Base-by-base conservation (phyloP, 2,797 vertebrate species). In the Eulemur albifrons region DNA sequence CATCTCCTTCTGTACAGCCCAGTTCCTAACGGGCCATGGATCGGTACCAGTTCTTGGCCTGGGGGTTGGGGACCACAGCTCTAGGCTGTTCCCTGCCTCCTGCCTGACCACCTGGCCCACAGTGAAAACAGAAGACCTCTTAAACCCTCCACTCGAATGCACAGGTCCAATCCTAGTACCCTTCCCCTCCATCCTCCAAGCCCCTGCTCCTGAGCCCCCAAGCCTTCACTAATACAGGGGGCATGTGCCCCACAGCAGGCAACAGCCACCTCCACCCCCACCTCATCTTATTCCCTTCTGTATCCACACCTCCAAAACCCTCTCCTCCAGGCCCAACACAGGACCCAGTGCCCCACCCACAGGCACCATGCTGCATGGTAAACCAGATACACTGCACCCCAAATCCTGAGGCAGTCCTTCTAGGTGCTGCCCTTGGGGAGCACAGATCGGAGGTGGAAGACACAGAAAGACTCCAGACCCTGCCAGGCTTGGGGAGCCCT, bases 341-440 rank as follows among this genome's bases (percentile, higher is more conserved):
- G 30, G 10, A 27, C 50, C 57, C 20, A 4, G 0, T 11, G 23
- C 50, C 67, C 17, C 25, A 48, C 40, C 14, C 54, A 25, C 73
- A 69, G 38, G 38, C 69, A n/a, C 2, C 0, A 18, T 1, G 25
- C 32, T 25, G 23, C 27, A 0, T 0, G 18, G 23, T n/a, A 65
- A 90, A 43, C 25, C 13, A 80, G 38, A 3, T 4, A 4, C 6
- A 23, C 3, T 15, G 9, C 7, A 9, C 32, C 35, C 21, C 0
- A 1, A 48, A 50, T 73, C 57, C 81, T 30, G 6, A 32, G 52
- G 88, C 20, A 25, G 14, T 25, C 72, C 63, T 40, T 40, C 57
- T 86, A 45, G 61, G 35, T 14, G n/a, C 45, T 35, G 1, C 69
- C 84, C 32, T 40, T 13, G 5, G 76, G 61, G 70, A 63, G 43